Conservation (phyloP, 2,888 invertebrate species). For the Seira musarum region DNA sequence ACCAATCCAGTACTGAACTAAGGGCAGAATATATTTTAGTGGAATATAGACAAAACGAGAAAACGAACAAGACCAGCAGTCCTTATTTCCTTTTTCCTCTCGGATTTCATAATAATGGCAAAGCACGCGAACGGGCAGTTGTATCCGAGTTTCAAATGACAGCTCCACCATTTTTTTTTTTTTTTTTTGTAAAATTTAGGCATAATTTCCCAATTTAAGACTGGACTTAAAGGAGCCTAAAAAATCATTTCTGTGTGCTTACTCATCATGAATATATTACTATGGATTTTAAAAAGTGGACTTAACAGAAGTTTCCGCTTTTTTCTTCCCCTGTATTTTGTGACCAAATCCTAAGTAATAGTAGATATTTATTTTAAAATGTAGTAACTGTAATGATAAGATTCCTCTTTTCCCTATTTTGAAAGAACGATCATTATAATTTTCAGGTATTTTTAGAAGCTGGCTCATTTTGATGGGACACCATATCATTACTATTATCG, state of each 20-base stretch:
- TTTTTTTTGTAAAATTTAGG: background rate
- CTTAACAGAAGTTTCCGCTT: conserved; percentile 48
- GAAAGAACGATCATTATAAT: conserved; percentile 1
- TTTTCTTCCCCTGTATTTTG: background rate
- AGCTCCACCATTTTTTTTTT: background rate
- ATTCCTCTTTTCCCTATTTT: background rate
- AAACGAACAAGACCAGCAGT: no score
- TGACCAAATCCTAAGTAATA: conserved; percentile 6
- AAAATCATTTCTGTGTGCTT: conserved; percentile 7
- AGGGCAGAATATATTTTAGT: no score
- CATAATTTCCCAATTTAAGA: conserved; percentile 19
- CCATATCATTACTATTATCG: conserved; percentile 56
- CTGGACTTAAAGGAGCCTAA: conserved; percentile 39
- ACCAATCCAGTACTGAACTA: no score
- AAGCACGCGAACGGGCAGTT: conserved; percentile 35
- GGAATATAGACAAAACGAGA: no score
- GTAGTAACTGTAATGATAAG: conserved; percentile 9
- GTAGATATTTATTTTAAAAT: background rate
- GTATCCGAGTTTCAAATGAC: background rate
- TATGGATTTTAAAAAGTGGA: background rate
- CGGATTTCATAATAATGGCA: conserved; percentile 33
- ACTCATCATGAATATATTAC: conserved; percentile 13
- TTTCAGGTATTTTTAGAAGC: conserved; percentile 57
- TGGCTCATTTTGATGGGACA: conserved; percentile 49
- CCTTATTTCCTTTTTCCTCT: background rate